Conservation (phyloP, 2,888 invertebrate genomes). For the Oxytorus armatus region DNA sequence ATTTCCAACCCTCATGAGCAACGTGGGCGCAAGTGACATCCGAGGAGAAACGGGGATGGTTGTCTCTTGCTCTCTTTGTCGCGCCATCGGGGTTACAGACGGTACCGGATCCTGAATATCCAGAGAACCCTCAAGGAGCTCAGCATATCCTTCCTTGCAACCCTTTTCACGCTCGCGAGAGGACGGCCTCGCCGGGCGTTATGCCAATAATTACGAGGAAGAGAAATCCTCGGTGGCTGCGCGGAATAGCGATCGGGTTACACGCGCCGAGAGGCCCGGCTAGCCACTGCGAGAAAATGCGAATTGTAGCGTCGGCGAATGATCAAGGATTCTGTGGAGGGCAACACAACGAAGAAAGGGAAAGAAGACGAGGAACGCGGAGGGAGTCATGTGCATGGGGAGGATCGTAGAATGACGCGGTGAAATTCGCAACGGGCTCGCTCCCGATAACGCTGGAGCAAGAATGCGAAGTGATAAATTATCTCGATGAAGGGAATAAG, state of each 20-base stretch:
- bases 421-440: conserved; percentile 56
- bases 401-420: conserved; percentile 61
- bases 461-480: conserved; percentile 66
- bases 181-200: conserved; percentile 53
- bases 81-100: conserved; percentile 40
- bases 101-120: conserved; percentile 53
- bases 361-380: too few relatives aligned
- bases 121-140: conserved; percentile 60
- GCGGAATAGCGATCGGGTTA: conserved; percentile 67
- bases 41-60: conserved; percentile 77
- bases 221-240: conserved; percentile 5
- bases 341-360: neutral
- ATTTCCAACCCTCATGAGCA: conserved; percentile 60
- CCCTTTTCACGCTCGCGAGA: conserved; percentile 68
- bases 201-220: conserved; percentile 69
- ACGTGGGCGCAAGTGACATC: conserved; percentile 75
- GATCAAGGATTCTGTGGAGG: conserved; percentile 26
- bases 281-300: conserved; percentile 51
- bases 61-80: conserved; percentile 46
- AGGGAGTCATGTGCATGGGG: conserved; percentile 13
- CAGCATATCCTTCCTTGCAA: conserved; percentile 62
- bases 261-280: conserved; percentile 50
- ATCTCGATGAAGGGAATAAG: conserved; percentile 63
- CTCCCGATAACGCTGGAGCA: conserved; percentile 44
- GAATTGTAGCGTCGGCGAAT: conserved; percentile 34